phyloP scores from a whole-genome alignment of 2,113 vertebrate species.

The Verasper variegatus region DNA sequence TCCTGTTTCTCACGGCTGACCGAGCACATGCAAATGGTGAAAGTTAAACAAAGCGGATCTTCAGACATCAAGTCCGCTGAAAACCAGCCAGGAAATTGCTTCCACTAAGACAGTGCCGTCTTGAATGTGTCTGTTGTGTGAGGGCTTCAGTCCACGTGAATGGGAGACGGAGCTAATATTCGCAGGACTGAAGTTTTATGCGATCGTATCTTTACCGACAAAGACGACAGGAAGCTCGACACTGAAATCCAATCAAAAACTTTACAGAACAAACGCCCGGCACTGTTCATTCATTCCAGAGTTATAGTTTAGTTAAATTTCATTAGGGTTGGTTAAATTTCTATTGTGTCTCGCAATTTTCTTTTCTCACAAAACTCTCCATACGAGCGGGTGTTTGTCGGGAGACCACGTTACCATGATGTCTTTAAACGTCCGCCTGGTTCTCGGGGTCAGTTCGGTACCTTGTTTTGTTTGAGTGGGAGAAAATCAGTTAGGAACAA shows the following conservation, averaged over 20 bases:
- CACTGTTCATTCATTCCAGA: no score
- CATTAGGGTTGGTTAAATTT: background rate
- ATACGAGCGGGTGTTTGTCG: background rate
- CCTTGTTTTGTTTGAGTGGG: conserved; percentile 50
- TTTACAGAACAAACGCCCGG: background rate
- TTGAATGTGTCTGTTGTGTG: background rate
- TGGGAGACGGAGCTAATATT: background rate
- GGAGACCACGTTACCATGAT: background rate
- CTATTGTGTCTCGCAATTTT: background rate
- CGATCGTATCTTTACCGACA: background rate
- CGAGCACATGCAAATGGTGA: background rate
- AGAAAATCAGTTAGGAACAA: conserved; percentile 61
- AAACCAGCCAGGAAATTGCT: background rate
- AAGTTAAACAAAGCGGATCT: conserved; percentile 11
- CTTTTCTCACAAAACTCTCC: background rate
- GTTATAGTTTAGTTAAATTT: no score
- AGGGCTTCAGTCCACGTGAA: background rate
- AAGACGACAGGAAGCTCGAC: background rate
- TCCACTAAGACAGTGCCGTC: background rate
- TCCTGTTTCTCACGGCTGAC: background rate
- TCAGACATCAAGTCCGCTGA: background rate
- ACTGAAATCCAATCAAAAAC: background rate
- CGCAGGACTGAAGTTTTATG: background rate
- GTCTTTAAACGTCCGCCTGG: background rate
- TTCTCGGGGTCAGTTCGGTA: conserved; percentile 16